Conservation (phyloP, 2,113 vertebrate genomes). For the Callithrix jacchus region DNA sequence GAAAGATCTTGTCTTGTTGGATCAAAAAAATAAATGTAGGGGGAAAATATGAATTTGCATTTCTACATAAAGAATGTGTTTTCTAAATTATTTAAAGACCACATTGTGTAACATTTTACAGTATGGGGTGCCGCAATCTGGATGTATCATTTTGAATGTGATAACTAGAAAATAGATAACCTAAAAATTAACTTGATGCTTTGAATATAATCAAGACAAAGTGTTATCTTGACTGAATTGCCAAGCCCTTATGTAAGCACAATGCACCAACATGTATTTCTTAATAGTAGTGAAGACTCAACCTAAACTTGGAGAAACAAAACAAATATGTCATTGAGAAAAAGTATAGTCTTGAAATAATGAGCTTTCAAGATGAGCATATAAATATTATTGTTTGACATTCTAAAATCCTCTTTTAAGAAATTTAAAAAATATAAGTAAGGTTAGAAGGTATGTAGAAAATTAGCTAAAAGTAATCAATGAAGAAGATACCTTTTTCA, state of each 20-base stretch:
- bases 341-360: not conserved
- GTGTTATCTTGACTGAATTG: not conserved
- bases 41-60: not conserved
- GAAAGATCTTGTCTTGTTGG: not conserved
- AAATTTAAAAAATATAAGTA: not conserved
- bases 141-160: not conserved
- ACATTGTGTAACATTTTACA: not conserved
- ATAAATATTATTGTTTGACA: not conserved
- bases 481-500: not conserved
- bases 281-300: not conserved
- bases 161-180: not conserved
- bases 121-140: not conserved
- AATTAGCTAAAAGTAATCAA: not conserved
- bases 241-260: not conserved
- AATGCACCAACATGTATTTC: not conserved
- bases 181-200: not conserved
- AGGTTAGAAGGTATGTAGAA: not conserved
- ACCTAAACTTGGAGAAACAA: not conserved
- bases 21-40: not conserved
- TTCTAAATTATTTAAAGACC: slow-evolving; percentile 27
- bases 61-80: not conserved
- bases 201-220: not conserved
- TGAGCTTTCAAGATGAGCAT: not conserved
- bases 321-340: not conserved
- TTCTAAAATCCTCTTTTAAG: not conserved